Percentiles rank a stretch among this genome's conserved stretches.
Evolutionary conservation across 1,140 invertebrate genomes (phyloP).

Genomic region (Drosophila subobscura): DNA sequence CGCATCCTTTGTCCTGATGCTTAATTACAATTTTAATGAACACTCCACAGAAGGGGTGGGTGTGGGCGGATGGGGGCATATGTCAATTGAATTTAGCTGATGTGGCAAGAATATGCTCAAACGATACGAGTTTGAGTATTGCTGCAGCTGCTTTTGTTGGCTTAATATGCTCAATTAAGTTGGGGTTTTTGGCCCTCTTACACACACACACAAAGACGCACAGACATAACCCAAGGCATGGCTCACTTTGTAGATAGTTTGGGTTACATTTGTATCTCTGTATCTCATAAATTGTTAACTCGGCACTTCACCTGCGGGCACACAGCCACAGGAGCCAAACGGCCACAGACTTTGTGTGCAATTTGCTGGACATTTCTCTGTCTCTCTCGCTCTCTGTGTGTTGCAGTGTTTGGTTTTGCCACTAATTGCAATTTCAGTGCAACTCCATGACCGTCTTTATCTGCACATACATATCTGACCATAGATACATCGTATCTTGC

Average conservation of each 20-base stretch:
- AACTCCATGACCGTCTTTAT: conserved; percentile 6
- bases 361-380: conserved; percentile 29
- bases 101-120: neutral
- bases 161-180: conserved; percentile 75
- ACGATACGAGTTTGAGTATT: conserved; percentile 63
- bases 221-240: conserved; percentile 22
- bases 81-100: conserved; percentile 25
- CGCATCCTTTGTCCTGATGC: conserved; percentile 23
- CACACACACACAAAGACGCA: conserved; percentile 25
- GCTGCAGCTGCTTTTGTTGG: conserved; percentile 74
- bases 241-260: conserved; percentile 4
- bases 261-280: conserved; percentile 45
- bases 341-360: conserved; percentile 35
- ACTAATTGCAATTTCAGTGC: conserved; percentile 69
- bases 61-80: neutral
- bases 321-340: neutral
- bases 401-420: conserved; percentile 31
- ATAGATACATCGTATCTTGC: neutral
- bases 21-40: conserved; percentile 51
- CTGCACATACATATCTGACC: neutral
- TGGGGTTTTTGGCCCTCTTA: conserved; percentile 46
- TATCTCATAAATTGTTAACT: conserved; percentile 60
- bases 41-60: neutral
- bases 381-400: neutral
- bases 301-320: conserved; percentile 59